phyloP scores from a whole-genome alignment of 2,888 invertebrate genomes.

The Chaitophorus viminalis region DNA sequence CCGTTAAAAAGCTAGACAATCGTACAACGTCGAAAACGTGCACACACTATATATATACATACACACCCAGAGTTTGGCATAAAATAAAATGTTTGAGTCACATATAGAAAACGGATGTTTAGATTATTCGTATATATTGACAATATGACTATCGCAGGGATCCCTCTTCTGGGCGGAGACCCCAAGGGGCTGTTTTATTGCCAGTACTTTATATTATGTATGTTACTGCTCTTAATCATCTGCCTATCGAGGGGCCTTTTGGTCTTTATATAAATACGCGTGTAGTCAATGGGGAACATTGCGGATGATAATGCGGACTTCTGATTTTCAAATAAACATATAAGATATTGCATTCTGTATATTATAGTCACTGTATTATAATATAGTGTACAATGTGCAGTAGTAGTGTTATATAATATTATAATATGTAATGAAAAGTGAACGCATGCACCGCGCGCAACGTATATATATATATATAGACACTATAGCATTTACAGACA shows the following conservation, averaged over 20 bases:
- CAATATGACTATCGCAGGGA: slow-evolving; percentile 47
- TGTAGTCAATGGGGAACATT: background rate
- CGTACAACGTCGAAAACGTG: background rate
- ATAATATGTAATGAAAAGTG: background rate
- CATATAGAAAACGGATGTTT: slow-evolving; percentile 39
- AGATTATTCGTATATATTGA: slow-evolving; percentile 51
- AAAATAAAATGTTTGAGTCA: slow-evolving; percentile 48
- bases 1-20: background rate
- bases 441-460: background rate
- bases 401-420: background rate
- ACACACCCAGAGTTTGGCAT: background rate
- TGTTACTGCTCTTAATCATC: slow-evolving; percentile 56
- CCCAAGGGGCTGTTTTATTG: slow-evolving; percentile 55
- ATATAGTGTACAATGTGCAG: no score
- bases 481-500: no score
- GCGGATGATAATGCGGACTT: slow-evolving; percentile 14
- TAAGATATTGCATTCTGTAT: no score
- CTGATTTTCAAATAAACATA: slow-evolving; percentile 3
- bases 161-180: slow-evolving; percentile 41
- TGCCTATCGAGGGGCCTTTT: slow-evolving; percentile 1
- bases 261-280: slow-evolving; percentile 11
- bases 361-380: background rate
- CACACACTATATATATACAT: background rate
- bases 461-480: no score
- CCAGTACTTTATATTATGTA: slow-evolving; percentile 52